Conservation (phyloP, 2,888 invertebrate genomes). For the Philereme vetulata region DNA sequence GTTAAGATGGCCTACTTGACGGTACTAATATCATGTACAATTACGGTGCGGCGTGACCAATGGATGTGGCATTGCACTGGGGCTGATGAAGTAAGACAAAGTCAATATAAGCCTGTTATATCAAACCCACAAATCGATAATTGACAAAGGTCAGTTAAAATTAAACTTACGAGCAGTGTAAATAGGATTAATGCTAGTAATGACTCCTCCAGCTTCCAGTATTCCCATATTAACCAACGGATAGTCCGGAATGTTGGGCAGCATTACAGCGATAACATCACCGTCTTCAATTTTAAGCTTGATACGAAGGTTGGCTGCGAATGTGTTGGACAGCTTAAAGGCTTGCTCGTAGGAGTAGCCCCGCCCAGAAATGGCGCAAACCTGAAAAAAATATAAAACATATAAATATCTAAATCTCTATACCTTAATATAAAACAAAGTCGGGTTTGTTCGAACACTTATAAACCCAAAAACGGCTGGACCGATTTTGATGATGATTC, state of each 20-base stretch:
- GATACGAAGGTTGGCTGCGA: constrained; percentile 86
- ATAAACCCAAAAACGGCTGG: too few relatives aligned
- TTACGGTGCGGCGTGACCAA: too few relatives aligned
- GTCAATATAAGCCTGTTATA: too few relatives aligned
- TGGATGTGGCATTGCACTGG: too few relatives aligned
- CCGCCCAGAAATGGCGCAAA: constrained; percentile 88
- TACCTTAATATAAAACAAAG: too few relatives aligned
- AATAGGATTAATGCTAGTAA: constrained; percentile 89
- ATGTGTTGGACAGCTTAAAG: constrained; percentile 85
- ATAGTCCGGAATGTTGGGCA: constrained; percentile 91
- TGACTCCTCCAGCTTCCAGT: constrained; percentile 86
- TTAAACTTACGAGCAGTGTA: constrained; percentile 85
- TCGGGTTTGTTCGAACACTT: too few relatives aligned
- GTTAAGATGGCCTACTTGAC: too few relatives aligned
- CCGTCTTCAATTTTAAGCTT: constrained; percentile 86
- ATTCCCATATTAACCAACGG: constrained; percentile 86
- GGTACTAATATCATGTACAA: too few relatives aligned
- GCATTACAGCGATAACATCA: constrained; percentile 87
- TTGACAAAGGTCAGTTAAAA: background rate
- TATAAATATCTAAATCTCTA: too few relatives aligned
- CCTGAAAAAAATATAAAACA: constrained; percentile 71
- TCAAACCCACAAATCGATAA: too few relatives aligned
- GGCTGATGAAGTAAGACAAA: too few relatives aligned
- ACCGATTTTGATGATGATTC: too few relatives aligned
- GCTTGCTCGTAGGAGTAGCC: constrained; percentile 88